Base-by-base conservation (phyloP, 2,797 vertebrate species). In the Carduelis carduelis region DNA sequence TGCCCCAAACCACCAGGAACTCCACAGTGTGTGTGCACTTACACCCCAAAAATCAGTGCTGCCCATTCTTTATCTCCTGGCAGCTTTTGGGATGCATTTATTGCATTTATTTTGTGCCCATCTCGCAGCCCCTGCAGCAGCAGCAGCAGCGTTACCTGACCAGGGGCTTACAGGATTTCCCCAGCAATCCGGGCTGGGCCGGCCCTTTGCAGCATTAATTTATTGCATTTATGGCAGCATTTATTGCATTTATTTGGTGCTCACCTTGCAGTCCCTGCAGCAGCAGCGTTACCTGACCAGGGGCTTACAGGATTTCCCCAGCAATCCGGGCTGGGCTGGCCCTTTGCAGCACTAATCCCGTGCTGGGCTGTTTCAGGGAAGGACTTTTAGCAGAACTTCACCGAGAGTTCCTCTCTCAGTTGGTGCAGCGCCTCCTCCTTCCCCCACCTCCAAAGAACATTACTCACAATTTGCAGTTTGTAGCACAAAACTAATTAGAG, bases 301-400 rank as follows among this genome's bases (percentile, higher is more conserved):
- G 44, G 61, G 66, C 68, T 93, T 70, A 90, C 59, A 53, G 89
- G 89, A 83, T 94, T 96, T 92, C 15, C 78, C 79, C 44, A 43
- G 88, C 89, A 89, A 83, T 87, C 66, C 81, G 24, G 76, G 59
- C 86, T 39, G 72, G 94, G 77, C 76, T 27, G 2, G 88, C 68
- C 87, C 71, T 84, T 89, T 30, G 66, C 88, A 60, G 92, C 56
- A 11, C 46, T 94, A 92, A 96, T 95, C 92, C 20, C 6, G 90
- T 52, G 49, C 90, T 27, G 77, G 75, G 55, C 92, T 64, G 74
- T 89, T 66, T 49, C 93, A 32, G 70, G 87, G 87, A 72, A 95
- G 80, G 24, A 85, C 87, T 96, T 96, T 53, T 87, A 88, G 57
- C 84, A 86, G 68, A 79, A 61, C 57, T 68, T 85, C 20, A 66